phyloP scores from a whole-genome alignment of 2,888 invertebrate species.

The Poecilobothrus nobilitatus region DNA sequence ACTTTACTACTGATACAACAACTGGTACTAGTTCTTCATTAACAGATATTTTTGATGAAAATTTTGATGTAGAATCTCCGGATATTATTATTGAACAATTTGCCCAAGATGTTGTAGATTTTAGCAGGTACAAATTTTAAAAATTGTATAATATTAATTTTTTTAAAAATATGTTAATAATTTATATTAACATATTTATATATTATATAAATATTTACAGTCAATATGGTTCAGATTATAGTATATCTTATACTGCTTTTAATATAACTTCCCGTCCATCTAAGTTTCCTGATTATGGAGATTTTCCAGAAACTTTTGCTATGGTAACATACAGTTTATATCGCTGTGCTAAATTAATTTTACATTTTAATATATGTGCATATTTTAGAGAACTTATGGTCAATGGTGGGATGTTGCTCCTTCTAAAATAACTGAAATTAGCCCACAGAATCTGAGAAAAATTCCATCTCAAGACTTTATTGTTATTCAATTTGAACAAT shows the following conservation, averaged over 20 bases:
- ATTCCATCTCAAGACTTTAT: constrained; percentile 72
- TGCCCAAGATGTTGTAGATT: constrained; percentile 63
- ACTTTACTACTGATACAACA: constrained; percentile 7
- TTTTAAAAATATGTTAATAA: constrained; percentile 52
- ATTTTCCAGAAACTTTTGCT: constrained; percentile 82
- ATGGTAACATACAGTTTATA: constrained; percentile 55
- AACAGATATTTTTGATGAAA: constrained; percentile 16
- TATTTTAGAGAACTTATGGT: constrained; percentile 67
- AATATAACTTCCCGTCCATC: constrained; percentile 78
- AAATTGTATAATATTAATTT: neutral
- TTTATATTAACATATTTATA: too few species aligned
- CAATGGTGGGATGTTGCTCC: constrained; percentile 78
- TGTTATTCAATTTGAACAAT: constrained; percentile 44
- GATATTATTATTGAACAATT: constrained; percentile 53
- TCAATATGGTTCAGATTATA: constrained; percentile 80
- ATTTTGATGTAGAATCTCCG: constrained; percentile 10
- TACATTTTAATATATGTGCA: constrained; percentile 12
- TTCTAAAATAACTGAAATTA: constrained; percentile 59
- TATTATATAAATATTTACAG: neutral
- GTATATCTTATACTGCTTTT: constrained; percentile 79
- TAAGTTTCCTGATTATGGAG: constrained; percentile 83
- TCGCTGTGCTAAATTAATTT: too few species aligned
- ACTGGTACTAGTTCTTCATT: constrained; percentile 13
- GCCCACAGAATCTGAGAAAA: constrained; percentile 60
- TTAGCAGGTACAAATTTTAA: constrained; percentile 47